phyloP scores from a whole-genome alignment of 2,113 vertebrate species.

The Tychaedon coryphoeus region DNA sequence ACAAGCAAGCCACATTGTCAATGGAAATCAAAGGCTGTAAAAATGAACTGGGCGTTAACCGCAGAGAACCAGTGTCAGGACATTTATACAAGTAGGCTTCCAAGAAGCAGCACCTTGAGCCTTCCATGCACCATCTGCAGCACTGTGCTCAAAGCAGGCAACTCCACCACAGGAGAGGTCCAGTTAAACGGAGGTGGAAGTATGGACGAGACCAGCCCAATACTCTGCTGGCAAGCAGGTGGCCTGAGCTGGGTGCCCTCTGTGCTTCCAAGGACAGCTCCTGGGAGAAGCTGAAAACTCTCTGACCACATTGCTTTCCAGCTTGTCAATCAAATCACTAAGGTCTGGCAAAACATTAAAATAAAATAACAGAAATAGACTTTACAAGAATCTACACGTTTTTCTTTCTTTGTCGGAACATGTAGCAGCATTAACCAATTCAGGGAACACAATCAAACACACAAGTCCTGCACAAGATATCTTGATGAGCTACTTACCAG shows the following conservation, averaged over 20 bases:
- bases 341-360: background rate
- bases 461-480: background rate
- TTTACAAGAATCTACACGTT: background rate
- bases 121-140: slow-evolving; percentile 14
- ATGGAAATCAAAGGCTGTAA: slow-evolving; percentile 53
- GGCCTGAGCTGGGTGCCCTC: background rate
- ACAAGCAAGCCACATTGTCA: slow-evolving; percentile 51
- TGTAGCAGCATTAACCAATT: background rate
- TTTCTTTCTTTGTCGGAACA: background rate
- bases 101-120: slow-evolving; percentile 47
- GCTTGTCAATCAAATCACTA: background rate
- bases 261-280: background rate
- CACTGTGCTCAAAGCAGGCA: slow-evolving; percentile 9
- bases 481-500: background rate
- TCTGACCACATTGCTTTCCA: background rate
- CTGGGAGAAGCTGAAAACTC: background rate
- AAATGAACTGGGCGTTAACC: slow-evolving; percentile 57
- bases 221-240: background rate
- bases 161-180: background rate
- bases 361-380: background rate
- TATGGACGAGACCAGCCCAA: background rate
- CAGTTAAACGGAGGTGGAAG: background rate
- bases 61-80: background rate
- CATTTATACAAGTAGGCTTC: background rate
- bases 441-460: background rate